These are phyloP conservation scores for Tupiocoris notatus DNA, from an alignment of 2,888 invertebrate species.

Conservation along the genomic window DNA sequence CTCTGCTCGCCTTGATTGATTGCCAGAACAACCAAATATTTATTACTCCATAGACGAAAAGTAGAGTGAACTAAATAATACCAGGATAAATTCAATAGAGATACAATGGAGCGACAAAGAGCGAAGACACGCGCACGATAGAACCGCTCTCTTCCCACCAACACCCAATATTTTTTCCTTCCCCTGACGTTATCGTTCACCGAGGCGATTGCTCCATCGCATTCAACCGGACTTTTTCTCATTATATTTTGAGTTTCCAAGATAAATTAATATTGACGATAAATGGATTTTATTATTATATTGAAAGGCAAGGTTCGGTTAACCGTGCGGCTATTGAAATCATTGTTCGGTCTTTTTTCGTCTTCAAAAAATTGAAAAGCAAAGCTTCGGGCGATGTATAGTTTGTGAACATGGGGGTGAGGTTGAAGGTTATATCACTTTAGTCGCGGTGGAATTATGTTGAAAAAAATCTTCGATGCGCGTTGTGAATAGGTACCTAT, in stretches of 20 bases:
- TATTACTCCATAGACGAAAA: no score
- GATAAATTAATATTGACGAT: constrained; percentile 12
- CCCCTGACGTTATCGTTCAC: background rate
- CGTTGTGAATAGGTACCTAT: no score
- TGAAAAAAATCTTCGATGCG: constrained; percentile 13
- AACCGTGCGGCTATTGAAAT: constrained; percentile 22
- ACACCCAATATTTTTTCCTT: no score
- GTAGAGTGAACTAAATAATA: no score
- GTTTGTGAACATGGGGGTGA: constrained; percentile 6
- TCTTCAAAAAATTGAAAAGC: no score
- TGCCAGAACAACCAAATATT: no score
- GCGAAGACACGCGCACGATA: background rate
- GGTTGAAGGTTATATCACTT: constrained; percentile 18
- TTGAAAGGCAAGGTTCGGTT: constrained; percentile 1
- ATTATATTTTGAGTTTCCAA: constrained; percentile 21
- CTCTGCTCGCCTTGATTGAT: no score
- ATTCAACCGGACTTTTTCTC: constrained; percentile 9
- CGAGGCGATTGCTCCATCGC: background rate
- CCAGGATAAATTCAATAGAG: no score
- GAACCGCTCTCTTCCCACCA: background rate
- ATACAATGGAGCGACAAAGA: no score
- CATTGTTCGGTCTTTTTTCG: constrained; percentile 11
- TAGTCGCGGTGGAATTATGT: constrained; percentile 11
- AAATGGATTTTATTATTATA: constrained; percentile 25
- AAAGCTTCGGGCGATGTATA: no score